Evolutionary conservation across 2,888 invertebrate species (phyloP).

Genomic region (Ceratothoa steindachneri): DNA sequence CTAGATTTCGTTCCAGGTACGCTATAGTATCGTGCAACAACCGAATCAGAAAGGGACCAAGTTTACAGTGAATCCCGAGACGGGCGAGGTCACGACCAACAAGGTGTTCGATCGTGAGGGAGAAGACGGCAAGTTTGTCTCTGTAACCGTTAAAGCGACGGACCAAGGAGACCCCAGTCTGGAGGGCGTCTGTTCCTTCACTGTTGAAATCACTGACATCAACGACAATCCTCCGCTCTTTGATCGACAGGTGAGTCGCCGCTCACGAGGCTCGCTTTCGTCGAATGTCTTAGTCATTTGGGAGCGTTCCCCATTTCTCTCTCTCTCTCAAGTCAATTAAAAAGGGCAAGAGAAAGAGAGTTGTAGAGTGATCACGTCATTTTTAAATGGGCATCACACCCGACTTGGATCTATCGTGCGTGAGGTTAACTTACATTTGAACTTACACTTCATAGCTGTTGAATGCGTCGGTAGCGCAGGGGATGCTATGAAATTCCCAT

Average conservation of each 20-base stretch:
- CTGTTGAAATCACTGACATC: constrained; percentile 93
- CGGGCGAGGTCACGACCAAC: constrained; percentile 89
- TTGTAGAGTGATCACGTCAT: too few relatives aligned
- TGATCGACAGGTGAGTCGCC: constrained; percentile 76
- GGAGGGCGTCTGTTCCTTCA: constrained; percentile 97
- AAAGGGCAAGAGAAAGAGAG: too few relatives aligned
- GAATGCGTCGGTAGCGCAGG: too few relatives aligned
- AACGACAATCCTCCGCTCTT: constrained; percentile 95
- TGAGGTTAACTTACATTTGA: too few relatives aligned
- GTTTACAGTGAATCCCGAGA: constrained; percentile 91
- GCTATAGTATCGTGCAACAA: constrained; percentile 94
- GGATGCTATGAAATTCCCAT: too few relatives aligned
- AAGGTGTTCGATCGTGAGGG: constrained; percentile 70
- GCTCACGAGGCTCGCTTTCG: not conserved
- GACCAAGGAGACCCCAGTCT: constrained; percentile 97
- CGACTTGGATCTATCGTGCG: too few relatives aligned
- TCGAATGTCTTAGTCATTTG: not conserved
- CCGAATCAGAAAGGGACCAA: constrained; percentile 91
- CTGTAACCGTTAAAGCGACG: constrained; percentile 93
- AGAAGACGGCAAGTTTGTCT: constrained; percentile 92
- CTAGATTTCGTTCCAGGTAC: constrained; percentile 50
- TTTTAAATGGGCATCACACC: too few relatives aligned
- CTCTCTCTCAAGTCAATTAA: too few relatives aligned
- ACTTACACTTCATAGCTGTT: too few relatives aligned
- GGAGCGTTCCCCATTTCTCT: too few relatives aligned